Evolutionary conservation across 37 sponge, comb jelly and placozoan genomes (phyloP).

Genomic region (Amphimedon queenslandica): DNA sequence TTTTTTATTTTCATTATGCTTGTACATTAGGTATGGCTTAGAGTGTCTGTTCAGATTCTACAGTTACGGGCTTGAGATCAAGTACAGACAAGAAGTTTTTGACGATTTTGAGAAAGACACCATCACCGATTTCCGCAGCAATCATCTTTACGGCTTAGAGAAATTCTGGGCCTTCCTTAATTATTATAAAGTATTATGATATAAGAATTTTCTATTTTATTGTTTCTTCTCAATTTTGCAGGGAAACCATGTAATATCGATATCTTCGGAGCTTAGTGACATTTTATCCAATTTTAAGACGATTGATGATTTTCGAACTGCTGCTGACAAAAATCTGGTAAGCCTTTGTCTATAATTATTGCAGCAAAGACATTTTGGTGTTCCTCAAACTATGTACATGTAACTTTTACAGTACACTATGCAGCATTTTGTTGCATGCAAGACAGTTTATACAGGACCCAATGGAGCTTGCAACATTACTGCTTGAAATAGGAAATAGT

Average conservation of each 20-base stretch:
- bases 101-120: slow-evolving; percentile 93
- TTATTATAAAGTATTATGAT: slow-evolving; percentile 85
- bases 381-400: too few species aligned
- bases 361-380: too few species aligned
- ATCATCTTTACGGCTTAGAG: slow-evolving; percentile 92
- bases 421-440: too few species aligned
- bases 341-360: too few species aligned
- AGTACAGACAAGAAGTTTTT: slow-evolving; percentile 80
- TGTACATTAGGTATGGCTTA: slow-evolving; percentile 84
- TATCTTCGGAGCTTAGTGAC: slow-evolving; percentile 53
- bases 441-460: background rate
- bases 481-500: too few species aligned
- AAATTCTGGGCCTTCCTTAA: slow-evolving; percentile 99
- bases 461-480: too few species aligned
- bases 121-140: slow-evolving; percentile 72
- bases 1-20: background rate
- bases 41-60: slow-evolving; percentile 99
- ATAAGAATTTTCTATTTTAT: background rate
- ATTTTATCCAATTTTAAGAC: slow-evolving; percentile 73
- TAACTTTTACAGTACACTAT: background rate
- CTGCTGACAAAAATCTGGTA: slow-evolving; percentile 5
- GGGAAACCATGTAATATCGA: slow-evolving; percentile 48
- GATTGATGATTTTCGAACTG: slow-evolving; percentile 87
- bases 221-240: background rate
- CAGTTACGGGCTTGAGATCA: slow-evolving; percentile 98